Evolutionary conservation across 2,797 vertebrate species (phyloP).

Genomic region (Fistularia tabacaria): DNA sequence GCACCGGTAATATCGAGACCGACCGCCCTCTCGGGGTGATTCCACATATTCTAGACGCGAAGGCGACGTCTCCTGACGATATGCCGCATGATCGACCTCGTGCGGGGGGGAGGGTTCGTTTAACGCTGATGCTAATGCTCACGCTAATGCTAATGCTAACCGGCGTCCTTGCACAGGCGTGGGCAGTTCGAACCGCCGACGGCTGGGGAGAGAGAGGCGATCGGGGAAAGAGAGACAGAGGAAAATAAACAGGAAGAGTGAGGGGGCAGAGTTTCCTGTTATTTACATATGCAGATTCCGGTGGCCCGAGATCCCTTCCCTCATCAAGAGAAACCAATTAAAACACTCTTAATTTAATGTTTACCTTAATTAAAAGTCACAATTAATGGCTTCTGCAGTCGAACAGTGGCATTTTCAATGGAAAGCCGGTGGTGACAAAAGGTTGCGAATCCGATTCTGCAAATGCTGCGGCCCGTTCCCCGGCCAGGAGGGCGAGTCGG

Average conservation of each 20-base stretch:
- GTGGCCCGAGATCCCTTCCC: slow-evolving; percentile 72
- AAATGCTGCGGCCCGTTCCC: slow-evolving; percentile 54
- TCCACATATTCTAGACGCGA: slow-evolving; percentile 47
- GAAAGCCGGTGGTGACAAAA: slow-evolving; percentile 59
- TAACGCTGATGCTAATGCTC: slow-evolving; percentile 60
- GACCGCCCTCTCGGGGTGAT: slow-evolving; percentile 21
- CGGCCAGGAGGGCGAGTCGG: slow-evolving; percentile 26
- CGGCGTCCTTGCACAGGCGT: slow-evolving; percentile 35
- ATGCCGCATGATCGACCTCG: slow-evolving; percentile 61
- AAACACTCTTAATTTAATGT: slow-evolving; percentile 75
- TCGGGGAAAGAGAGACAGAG: neutral
- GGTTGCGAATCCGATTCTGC: slow-evolving; percentile 51
- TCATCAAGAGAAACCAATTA: slow-evolving; percentile 77
- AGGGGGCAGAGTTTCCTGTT: slow-evolving; percentile 56
- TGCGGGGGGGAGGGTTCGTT: slow-evolving; percentile 46
- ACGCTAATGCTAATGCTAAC: slow-evolving; percentile 52
- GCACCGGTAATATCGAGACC: neutral
- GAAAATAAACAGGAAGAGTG: slow-evolving; percentile 13
- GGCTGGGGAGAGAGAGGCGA: slow-evolving; percentile 16
- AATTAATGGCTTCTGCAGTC: slow-evolving; percentile 70
- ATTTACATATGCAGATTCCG: slow-evolving; percentile 73
- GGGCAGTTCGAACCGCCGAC: slow-evolving; percentile 50
- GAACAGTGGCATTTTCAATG: slow-evolving; percentile 70
- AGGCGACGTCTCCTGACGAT: slow-evolving; percentile 55
- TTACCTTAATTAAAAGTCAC: slow-evolving; percentile 76